phyloP scores from a whole-genome alignment of 2,113 vertebrate species.

The Cottus gobio region DNA sequence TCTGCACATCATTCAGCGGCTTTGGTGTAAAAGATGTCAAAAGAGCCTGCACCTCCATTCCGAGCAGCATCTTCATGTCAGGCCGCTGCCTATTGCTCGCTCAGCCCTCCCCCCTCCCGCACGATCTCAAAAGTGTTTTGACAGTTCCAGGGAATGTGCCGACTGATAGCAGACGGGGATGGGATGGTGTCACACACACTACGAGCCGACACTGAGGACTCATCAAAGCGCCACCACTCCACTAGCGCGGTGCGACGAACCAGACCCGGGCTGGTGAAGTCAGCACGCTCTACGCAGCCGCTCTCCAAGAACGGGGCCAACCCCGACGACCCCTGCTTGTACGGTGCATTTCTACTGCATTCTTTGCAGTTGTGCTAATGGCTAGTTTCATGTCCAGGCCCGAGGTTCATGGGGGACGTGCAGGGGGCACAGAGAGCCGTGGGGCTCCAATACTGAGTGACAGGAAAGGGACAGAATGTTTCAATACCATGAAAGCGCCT shows the following conservation, averaged over 20 bases:
- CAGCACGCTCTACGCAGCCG: conserved; percentile 13
- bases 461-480: not conserved
- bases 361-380: not conserved
- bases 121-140: conserved; percentile 58
- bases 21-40: conserved; percentile 30
- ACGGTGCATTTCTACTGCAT: not conserved
- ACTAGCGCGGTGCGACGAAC: conserved; percentile 35
- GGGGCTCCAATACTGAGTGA: not conserved
- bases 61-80: conserved; percentile 27
- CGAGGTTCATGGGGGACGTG: not conserved
- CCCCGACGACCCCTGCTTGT: not conserved
- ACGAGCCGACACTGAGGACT: conserved; percentile 58
- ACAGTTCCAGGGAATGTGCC: conserved; percentile 59
- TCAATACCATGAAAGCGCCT: not conserved
- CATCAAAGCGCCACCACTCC: conserved; percentile 54
- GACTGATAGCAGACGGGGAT: conserved; percentile 42
- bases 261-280: not conserved
- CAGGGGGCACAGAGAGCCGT: accelerated
- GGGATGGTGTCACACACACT: conserved; percentile 55
- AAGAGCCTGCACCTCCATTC: conserved; percentile 7
- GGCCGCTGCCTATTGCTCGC: not conserved
- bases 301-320: conserved; percentile 9
- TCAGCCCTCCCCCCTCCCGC: not conserved
- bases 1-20: conserved; percentile 9
- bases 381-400: not conserved